Base-by-base conservation (phyloP, 2,797 vertebrate species). In the Salarias fasciatus region DNA sequence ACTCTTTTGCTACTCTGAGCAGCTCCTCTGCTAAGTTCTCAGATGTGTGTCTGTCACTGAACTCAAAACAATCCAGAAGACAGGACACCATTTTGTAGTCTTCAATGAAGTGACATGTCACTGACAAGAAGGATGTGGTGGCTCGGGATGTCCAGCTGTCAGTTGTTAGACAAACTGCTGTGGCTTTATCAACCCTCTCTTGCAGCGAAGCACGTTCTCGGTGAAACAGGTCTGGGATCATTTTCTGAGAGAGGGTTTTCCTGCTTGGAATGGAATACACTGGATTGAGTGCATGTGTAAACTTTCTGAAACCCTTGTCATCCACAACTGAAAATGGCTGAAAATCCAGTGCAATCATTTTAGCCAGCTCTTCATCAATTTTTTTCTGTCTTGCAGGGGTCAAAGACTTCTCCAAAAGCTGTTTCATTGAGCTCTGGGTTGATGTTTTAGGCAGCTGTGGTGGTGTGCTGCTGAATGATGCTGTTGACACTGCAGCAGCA, bases 21-120 rank as follows among this genome's bases (percentile, higher is more conserved):
- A 75, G 64, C 11, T 76, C 59, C 35, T 79, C 56, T 72, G 70
- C 52, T 5, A 75, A 44, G 53, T 78, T 80, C 0, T 66, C 65
- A 6, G 72, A 14, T 2, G 56, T 76, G 41, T 74, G 69, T 68
- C 70, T 72, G 33, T 76, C 58, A 11, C 37, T 62, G 2, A 82
- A 75, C 60, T 78, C 63, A 65, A 55, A 71, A 41, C 57, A 78
- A 5, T 71, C 58, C 36, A 72, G 66, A 11, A 69, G 60, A 51
- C 60, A 59, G 15, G 60, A 65, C 11, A 29, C 48, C 51, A 55
- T 64, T 37, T 56, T 60, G 5, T 15, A 71, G 13, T 53, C 8
- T 58, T 73, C 31, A 54, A 64, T 31, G 10, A 77, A 71, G n/a
- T 77, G 73, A 13, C 53, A 70, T 6, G 42, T 73, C n/a, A n/a